Evolutionary conservation across 2,888 invertebrate genomes (phyloP), one percentile per base, ranked within the genome.

Genomic region (Sminthurides aquaticus): DNA sequence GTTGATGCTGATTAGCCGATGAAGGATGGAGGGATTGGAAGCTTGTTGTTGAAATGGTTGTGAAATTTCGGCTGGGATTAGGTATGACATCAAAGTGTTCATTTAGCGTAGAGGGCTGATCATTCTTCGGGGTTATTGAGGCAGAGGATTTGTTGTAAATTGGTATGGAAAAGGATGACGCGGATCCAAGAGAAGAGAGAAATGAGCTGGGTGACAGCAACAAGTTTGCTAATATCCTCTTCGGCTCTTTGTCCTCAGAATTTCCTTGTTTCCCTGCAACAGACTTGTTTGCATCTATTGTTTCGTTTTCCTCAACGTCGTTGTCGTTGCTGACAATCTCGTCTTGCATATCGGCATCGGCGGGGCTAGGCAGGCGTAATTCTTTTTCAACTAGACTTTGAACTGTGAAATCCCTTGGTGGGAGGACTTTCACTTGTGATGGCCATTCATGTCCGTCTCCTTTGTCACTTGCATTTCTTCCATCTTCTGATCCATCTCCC

Each of bases 351-450:
- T 15, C 8, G 8, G 15, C 5, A 34, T 34, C 43, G 15, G 5
- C 15, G 43, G 15, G 5, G 5, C 15, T 15, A 11, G 43, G 43
- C 43, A 34, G 15, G 8, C 43, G 43, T 34, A 34, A 34, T 34
- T 34, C 43, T 34, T 34, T 34, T 15, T 34, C 43, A 34, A 11
- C 43, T 11, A 15, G 15, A 34, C 43, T 34, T 11, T 34, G 5
- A 34, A 34, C 5, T 15, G 43, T 34, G 43, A 34, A 34, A 11
- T 15, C 43, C 15, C 15, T 34, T 34, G 69, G 72, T 43, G 71
- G 70, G 24, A 66, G 56, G 24, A 71, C 71, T 71, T 69, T 71
- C 67, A 71, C 69, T 71, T 69, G 69, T 52, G 69, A 67, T 18
- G 62, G 67, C 29, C 59, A 55, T 24, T 60, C 63, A 64, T 66